Percentiles rank a stretch among this genome's conserved stretches.
These are phyloP conservation scores for Callosobruchus maculatus DNA, from an alignment of 2,888 invertebrate species.

Conservation along the genomic window DNA sequence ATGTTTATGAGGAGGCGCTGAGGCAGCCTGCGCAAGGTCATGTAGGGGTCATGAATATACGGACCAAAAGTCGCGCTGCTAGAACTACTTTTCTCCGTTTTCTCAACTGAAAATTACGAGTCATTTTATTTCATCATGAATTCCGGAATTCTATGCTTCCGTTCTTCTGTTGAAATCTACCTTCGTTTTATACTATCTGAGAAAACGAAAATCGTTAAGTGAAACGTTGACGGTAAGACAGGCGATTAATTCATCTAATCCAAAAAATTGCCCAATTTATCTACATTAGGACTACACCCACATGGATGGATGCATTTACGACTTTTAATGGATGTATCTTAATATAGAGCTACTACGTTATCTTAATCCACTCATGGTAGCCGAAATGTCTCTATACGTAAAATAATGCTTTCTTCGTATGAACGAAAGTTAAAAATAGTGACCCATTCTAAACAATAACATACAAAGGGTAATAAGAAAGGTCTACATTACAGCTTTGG, in stretches of 20 bases:
- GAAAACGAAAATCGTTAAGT: neutral
- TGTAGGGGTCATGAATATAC: no score
- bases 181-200: neutral
- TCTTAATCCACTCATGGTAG: neutral
- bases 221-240: neutral
- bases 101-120: no score
- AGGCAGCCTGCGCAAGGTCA: no score
- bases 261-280: neutral
- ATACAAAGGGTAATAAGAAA: neutral
- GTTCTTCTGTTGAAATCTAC: no score
- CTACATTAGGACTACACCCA: neutral
- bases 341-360: neutral
- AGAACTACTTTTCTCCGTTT: no score
- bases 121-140: no score
- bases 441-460: neutral
- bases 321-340: neutral
- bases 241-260: neutral
- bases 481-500: no score
- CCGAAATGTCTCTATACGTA: neutral
- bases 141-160: no score
- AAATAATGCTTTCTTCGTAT: neutral
- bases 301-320: neutral
- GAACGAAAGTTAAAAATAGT: neutral
- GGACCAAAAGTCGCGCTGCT: no score
- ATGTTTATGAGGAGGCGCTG: no score